phyloP scores from a whole-genome alignment of 2,888 invertebrate genomes.

The Himalopsyche tibetana region DNA sequence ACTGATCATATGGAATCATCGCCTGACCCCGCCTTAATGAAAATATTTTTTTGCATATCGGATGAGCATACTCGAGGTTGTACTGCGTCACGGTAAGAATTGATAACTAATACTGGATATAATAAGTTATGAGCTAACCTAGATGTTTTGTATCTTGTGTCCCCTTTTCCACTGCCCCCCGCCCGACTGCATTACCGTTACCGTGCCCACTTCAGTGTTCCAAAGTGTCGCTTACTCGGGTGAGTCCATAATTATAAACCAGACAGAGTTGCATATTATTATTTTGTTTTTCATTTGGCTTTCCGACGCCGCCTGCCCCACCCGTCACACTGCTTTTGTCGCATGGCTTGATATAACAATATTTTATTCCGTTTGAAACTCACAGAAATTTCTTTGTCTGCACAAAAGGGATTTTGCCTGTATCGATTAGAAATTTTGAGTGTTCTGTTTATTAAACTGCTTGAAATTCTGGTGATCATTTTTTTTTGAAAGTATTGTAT shows the following conservation, averaged over 20 bases:
- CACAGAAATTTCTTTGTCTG: neutral
- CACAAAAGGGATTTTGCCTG: neutral
- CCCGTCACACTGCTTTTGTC: constrained; percentile 19
- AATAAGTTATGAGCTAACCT: constrained; percentile 61
- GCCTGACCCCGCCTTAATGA: too few relatives aligned
- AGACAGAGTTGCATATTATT: neutral
- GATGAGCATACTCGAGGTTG: neutral
- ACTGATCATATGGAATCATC: too few relatives aligned
- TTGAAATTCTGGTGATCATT: neutral
- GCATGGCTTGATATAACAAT: neutral
- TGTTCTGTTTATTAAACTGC: neutral
- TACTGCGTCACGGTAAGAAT: neutral
- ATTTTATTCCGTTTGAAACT: too few relatives aligned
- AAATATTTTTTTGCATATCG: too few relatives aligned
- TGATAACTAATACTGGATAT: constrained; percentile 34
- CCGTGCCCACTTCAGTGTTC: constrained; percentile 83
- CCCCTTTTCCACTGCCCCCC: constrained; percentile 64
- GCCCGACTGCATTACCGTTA: constrained; percentile 58
- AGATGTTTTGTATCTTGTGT: constrained; percentile 69
- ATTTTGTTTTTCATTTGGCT: constrained; percentile 38
- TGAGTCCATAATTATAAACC: constrained; percentile 78
- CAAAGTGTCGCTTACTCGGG: constrained; percentile 97
- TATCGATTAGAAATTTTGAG: neutral
- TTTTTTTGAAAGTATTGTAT: neutral
- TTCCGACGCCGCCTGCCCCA: constrained; percentile 8